phyloP scores from a whole-genome alignment of 2,797 vertebrate genomes.

The Spinibarbus caldwelli region DNA sequence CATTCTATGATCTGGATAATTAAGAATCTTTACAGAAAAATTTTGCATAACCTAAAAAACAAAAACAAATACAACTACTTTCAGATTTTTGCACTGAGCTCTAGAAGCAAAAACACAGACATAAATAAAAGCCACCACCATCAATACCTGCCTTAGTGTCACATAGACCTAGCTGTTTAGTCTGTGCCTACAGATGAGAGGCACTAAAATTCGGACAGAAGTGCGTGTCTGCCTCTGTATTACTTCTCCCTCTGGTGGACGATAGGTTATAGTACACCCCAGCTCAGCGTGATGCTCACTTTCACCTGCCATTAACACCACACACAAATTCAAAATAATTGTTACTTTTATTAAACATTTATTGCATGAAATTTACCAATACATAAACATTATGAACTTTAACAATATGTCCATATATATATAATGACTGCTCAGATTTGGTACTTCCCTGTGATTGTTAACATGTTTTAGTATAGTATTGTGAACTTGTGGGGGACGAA shows the following conservation, averaged over 20 bases:
- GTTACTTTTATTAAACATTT: constrained; percentile 22
- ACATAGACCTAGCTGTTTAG: not conserved
- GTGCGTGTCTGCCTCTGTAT: not conserved
- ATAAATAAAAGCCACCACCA: not conserved
- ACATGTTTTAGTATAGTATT: not conserved
- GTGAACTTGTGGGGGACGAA: not conserved
- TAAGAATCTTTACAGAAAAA: not conserved
- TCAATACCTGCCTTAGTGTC: not conserved
- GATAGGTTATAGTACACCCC: not conserved
- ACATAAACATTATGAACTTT: constrained; percentile 3
- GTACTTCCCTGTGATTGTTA: not conserved
- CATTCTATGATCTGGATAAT: not conserved
- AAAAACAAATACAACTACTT: not conserved
- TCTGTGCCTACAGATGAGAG: not conserved
- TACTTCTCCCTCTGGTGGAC: constrained; percentile 40
- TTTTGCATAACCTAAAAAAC: not conserved
- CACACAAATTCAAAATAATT: not conserved
- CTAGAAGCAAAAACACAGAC: not conserved
- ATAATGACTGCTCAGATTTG: not conserved
- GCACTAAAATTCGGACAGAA: not conserved
- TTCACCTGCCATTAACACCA: not conserved
- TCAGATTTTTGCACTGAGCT: no score
- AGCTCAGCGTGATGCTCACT: no score
- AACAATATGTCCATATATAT: not conserved
- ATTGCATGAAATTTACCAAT: not conserved